phyloP scores from a whole-genome alignment of 2,888 invertebrate genomes.

The Tetrapedia diversipes region DNA sequence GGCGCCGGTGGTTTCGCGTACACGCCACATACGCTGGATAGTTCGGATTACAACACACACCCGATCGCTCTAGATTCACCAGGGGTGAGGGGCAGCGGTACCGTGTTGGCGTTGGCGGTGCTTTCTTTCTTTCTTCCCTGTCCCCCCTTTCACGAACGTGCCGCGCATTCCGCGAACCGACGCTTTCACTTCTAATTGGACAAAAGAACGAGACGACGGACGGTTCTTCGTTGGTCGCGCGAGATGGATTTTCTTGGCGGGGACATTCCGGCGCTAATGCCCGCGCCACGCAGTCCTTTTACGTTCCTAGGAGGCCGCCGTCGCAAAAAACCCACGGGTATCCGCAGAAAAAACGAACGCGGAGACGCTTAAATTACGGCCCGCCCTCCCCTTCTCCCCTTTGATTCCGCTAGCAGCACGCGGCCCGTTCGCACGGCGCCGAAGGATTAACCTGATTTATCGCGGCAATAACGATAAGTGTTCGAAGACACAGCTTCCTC shows the following conservation, averaged over 20 bases:
- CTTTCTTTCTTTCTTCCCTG: conserved; percentile 43
- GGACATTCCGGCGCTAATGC: conserved; percentile 59
- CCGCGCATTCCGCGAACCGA: conserved; percentile 57
- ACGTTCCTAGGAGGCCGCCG: conserved; percentile 31
- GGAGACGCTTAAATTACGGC: conserved; percentile 39
- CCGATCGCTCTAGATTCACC: conserved; percentile 40
- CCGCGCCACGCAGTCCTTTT: conserved; percentile 30
- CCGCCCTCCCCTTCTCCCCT: conserved; percentile 1
- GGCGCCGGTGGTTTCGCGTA: conserved; percentile 2
- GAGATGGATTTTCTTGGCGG: conserved; percentile 61
- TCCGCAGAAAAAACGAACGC: background rate
- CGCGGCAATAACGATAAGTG: conserved; percentile 63
- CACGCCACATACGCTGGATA: conserved; percentile 30
- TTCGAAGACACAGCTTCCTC: conserved; percentile 56
- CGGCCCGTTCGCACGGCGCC: conserved; percentile 37
- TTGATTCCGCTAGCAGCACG: conserved; percentile 39
- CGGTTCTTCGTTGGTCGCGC: conserved; percentile 38
- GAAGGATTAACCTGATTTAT: conserved; percentile 63
- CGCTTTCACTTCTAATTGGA: conserved; percentile 61
- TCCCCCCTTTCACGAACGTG: conserved; percentile 41
- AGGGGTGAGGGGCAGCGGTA: background rate
- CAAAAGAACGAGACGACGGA: conserved; percentile 51
- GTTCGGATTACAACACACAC: conserved; percentile 36
- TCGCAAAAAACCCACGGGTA: conserved; percentile 23
- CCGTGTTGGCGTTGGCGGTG: background rate